Evolutionary conservation across 2,888 invertebrate genomes (phyloP).

Genomic region (Amaurobius ferox): DNA sequence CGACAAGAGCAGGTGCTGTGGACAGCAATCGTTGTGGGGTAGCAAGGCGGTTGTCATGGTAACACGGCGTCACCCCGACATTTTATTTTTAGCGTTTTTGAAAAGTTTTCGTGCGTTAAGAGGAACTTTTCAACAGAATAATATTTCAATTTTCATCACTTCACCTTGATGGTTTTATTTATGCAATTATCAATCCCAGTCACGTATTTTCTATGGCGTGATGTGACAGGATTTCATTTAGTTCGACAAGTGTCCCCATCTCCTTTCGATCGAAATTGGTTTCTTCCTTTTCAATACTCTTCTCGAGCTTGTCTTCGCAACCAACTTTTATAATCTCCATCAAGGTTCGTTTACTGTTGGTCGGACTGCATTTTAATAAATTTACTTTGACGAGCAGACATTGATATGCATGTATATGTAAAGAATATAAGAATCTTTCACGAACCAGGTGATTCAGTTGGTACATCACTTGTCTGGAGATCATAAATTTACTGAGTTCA

Average conservation of each 20-base stretch:
- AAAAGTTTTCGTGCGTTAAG: constrained; percentile 42
- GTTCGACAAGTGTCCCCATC: not conserved
- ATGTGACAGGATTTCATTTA: not conserved
- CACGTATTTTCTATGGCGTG: constrained; percentile 14
- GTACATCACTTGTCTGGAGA: too few species aligned
- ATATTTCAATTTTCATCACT: constrained; percentile 50
- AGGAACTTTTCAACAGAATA: constrained; percentile 26
- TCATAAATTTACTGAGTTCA: too few species aligned
- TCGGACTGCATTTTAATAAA: too few species aligned
- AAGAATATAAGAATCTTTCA: too few species aligned
- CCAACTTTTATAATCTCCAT: too few species aligned
- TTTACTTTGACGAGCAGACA: too few species aligned
- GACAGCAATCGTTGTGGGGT: constrained; percentile 36
- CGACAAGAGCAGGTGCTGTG: constrained; percentile 59
- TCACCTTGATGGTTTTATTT: not conserved
- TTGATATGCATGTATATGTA: too few species aligned
- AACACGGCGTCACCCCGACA: not conserved
- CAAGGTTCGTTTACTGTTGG: too few species aligned
- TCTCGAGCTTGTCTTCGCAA: too few species aligned
- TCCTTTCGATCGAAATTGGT: not conserved
- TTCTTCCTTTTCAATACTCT: too few species aligned
- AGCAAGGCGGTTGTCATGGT: constrained; percentile 49
- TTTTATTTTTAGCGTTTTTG: constrained; percentile 11
- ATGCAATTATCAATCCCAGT: not conserved
- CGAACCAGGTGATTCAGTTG: too few species aligned